Evolutionary conservation across 2,113 vertebrate genomes (phyloP), one percentile per base, ranked within the genome.

Genomic region (Microtus montanus): DNA sequence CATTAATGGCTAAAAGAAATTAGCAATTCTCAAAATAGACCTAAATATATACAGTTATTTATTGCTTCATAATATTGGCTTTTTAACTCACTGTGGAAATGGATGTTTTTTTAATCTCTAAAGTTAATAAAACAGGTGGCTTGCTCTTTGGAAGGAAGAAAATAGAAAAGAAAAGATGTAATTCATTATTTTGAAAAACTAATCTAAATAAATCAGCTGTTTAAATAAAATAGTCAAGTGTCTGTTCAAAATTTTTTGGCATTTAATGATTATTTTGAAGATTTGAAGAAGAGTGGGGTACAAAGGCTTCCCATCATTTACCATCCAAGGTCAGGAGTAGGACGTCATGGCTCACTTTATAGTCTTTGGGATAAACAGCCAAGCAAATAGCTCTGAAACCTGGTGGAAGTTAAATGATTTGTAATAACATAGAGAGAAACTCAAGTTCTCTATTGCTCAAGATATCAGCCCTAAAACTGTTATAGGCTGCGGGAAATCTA

Each of bases 1-100:
- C 87, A 47, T 78, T 79, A 47, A 89, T 74, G 63, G 28, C 11
- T 84, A 7, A 28, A 91, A 89, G 4, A 88, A 94, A 85, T 90
- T 26, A 78, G 1, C 1, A 63, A 74, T 68, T 92, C 26, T 52
- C 33, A 88, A 71, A 90, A 63, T 52, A 91, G 7, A 77, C 3
- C 47, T 88, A 73, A 87, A 63, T 85, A 61, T 3, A 80, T n/a
- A 79, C 24, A 41, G 9, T 63, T n/a, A 85, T 80, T 86, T 86
- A 44, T 74, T 78, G 14, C 17, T 85, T 52, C 83, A 33, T 41
- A 80, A 96, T 96, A 68, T 7, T 85, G 13, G 12, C 8, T 79
- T 79, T 47, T 90, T 74, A 88, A 90, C n/a, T 89, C 35, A 80
- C 3, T 95, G 30, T 28, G 4, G 1, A 90, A 94, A 73, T 15